A percentile compares a stretch with the other conserved stretches of the same genome.
Conservation (phyloP, 2,888 invertebrate genomes). For the Ephialtes manifestator region DNA sequence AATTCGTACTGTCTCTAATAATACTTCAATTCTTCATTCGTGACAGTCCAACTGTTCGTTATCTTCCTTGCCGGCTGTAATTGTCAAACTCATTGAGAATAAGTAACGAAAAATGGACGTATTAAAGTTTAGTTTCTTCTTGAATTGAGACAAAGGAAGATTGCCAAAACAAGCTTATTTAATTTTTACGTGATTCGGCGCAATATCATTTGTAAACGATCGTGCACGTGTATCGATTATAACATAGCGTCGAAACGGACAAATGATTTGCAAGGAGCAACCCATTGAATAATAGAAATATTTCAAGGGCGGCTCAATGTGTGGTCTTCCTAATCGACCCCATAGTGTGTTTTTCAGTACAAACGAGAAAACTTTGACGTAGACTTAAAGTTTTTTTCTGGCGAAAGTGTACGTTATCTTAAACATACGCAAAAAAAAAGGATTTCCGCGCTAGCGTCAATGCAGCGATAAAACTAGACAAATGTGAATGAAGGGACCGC, state of each 20-base stretch:
- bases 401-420: background rate
- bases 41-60: constrained; percentile 30
- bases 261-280: constrained; percentile 19
- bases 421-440: constrained; percentile 18
- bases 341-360: constrained; percentile 54
- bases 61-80: constrained; percentile 35
- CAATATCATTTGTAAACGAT: constrained; percentile 12
- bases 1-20: background rate
- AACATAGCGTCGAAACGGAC: constrained; percentile 12
- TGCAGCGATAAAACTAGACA: constrained; percentile 25
- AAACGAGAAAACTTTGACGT: constrained; percentile 46
- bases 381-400: constrained; percentile 28
- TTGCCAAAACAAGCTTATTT: constrained; percentile 42
- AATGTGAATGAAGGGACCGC: constrained; percentile 32
- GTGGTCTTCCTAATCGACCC: constrained; percentile 56
- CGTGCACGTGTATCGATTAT: constrained; percentile 6
- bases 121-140: background rate
- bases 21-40: constrained; percentile 12
- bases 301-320: constrained; percentile 45
- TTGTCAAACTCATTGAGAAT: constrained; percentile 16
- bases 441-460: constrained; percentile 23
- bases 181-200: constrained; percentile 24
- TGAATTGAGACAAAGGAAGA: constrained; percentile 30
- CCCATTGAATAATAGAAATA: constrained; percentile 27
- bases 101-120: constrained; percentile 3